Conservation (phyloP, 2,888 invertebrate species). For the Pogonocherus hispidulus region DNA sequence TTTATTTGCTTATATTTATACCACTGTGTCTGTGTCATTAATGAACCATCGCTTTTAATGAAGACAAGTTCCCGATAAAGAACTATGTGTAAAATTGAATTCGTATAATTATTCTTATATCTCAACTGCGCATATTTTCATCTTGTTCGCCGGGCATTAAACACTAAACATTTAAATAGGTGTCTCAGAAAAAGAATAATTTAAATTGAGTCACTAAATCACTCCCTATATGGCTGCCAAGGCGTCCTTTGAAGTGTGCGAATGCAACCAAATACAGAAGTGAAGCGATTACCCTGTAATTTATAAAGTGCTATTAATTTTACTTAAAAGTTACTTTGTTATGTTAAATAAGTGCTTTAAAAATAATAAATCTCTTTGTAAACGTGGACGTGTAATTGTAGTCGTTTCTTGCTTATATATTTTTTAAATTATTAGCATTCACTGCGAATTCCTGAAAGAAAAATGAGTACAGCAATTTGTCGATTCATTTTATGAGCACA, state of each 20-base stretch:
- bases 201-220: conserved; percentile 22
- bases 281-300: conserved; percentile 27
- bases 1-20: no score
- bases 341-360: conserved; percentile 22
- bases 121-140: not conserved
- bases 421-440: not conserved
- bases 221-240: conserved; percentile 18
- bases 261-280: conserved; percentile 30
- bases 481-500: not conserved
- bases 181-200: conserved; percentile 17
- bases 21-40: no score
- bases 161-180: conserved; percentile 17
- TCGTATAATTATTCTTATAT: not conserved
- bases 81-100: no score
- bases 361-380: conserved; percentile 23
- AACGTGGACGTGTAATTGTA: not conserved
- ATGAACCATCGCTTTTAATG: no score
- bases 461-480: not conserved
- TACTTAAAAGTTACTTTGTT: conserved; percentile 25
- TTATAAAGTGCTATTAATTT: conserved; percentile 30
- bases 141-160: not conserved
- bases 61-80: no score
- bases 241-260: conserved; percentile 25
- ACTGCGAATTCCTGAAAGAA: not conserved
- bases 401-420: not conserved